phyloP scores from a whole-genome alignment of 2,888 invertebrate species.

The Lordiphosa fenestrarum region DNA sequence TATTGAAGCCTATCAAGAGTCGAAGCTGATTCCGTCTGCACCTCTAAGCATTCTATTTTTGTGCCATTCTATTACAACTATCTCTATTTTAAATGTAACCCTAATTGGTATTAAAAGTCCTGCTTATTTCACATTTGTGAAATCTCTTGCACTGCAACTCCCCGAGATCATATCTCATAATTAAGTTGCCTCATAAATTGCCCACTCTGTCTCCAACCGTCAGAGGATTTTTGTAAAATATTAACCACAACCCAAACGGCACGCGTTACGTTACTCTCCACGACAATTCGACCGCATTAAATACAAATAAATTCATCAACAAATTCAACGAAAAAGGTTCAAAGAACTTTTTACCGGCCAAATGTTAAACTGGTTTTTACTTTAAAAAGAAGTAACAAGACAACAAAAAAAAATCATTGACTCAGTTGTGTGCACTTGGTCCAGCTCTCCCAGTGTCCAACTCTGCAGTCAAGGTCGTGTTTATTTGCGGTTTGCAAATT shows the following conservation, averaged over 20 bases:
- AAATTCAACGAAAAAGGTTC: slow-evolving; percentile 53
- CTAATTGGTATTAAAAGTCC: no score
- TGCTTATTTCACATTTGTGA: not conserved
- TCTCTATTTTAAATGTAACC: no score
- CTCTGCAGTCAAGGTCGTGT: slow-evolving; percentile 61
- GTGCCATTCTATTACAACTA: no score
- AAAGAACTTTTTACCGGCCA: slow-evolving; percentile 58
- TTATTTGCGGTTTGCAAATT: slow-evolving; percentile 62
- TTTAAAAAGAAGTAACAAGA: not conserved
- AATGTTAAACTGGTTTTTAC: slow-evolving; percentile 53
- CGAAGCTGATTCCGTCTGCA: no score
- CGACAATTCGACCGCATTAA: slow-evolving; percentile 53
- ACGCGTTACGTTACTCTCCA: slow-evolving; percentile 45
- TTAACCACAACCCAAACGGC: slow-evolving; percentile 49
- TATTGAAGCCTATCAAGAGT: no score
- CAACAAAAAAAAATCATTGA: slow-evolving; percentile 4
- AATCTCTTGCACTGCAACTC: slow-evolving; percentile 34
- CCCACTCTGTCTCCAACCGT: slow-evolving; percentile 19
- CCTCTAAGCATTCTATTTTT: no score
- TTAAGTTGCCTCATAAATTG: slow-evolving; percentile 45
- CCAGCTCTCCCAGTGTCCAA: slow-evolving; percentile 20
- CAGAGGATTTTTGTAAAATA: slow-evolving; percentile 28
- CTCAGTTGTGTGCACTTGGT: slow-evolving; percentile 25
- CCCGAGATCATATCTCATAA: slow-evolving; percentile 49
- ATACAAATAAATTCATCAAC: slow-evolving; percentile 70